Percentiles rank a stretch among this genome's conserved stretches.
phyloP scores from a whole-genome alignment of 2,888 invertebrate genomes.

The Chymomyza procnemis region DNA sequence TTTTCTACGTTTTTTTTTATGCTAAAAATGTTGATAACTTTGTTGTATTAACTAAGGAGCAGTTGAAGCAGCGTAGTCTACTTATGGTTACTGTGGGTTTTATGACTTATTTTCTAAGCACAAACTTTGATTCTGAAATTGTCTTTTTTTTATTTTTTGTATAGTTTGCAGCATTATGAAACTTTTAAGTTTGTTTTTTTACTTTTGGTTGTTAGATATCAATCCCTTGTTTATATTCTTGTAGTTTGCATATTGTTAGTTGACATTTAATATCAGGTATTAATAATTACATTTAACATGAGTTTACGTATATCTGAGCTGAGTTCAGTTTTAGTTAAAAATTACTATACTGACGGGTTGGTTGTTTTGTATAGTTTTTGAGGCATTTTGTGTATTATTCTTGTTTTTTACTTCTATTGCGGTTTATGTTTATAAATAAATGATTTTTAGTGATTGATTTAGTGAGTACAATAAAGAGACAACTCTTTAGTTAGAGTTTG shows the following conservation, averaged over 20 bases:
- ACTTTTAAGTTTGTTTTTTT: neutral
- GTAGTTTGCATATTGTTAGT: slow-evolving; percentile 28
- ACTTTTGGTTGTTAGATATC: slow-evolving; percentile 36
- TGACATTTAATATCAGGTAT: neutral
- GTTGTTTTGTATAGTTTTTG: slow-evolving; percentile 43
- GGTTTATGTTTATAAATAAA: slow-evolving; percentile 33
- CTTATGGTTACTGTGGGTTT: neutral
- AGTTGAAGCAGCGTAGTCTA: neutral
- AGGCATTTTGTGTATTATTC: slow-evolving; percentile 65
- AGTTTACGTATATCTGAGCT: slow-evolving; percentile 51
- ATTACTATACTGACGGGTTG: slow-evolving; percentile 23
- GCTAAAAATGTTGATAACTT: slow-evolving; percentile 8
- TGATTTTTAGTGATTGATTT: slow-evolving; percentile 63
- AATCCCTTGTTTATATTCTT: slow-evolving; percentile 51
- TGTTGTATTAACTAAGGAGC: slow-evolving; percentile 3
- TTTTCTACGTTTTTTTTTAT: neutral
- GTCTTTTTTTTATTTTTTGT: neutral
- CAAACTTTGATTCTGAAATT: neutral
- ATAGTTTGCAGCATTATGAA: neutral
- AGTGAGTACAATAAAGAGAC: slow-evolving; percentile 16
- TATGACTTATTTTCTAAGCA: neutral
- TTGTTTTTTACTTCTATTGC: slow-evolving; percentile 33
- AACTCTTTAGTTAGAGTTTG: neutral
- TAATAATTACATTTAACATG: neutral
- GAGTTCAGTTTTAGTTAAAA: slow-evolving; percentile 31